Percentiles rank a stretch among this genome's conserved stretches.
phyloP scores from a whole-genome alignment of 2,888 invertebrate genomes.

The Aphidius colemani region DNA sequence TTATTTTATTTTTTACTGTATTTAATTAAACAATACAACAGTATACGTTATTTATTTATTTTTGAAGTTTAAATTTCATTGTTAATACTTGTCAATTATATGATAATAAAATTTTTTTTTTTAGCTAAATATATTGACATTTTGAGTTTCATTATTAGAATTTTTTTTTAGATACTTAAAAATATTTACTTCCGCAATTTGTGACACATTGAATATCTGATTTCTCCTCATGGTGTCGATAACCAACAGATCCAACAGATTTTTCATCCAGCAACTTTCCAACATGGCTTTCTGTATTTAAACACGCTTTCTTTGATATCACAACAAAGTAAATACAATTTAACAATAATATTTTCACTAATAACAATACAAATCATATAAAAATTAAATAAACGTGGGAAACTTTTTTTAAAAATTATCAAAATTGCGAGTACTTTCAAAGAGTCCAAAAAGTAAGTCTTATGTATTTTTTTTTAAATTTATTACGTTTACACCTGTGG shows the following conservation, averaged over 20 bases:
- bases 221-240: conserved; percentile 23
- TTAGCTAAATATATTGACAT: no score
- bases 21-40: no score
- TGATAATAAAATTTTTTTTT: no score
- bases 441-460: conserved; percentile 13
- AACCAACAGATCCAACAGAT: conserved; percentile 16
- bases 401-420: background rate
- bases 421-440: conserved; percentile 9
- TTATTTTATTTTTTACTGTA: no score
- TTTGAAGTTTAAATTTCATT: no score
- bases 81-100: no score
- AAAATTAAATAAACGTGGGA: background rate
- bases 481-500: background rate
- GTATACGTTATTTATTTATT: no score
- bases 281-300: conserved; percentile 14
- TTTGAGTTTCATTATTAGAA: no score
- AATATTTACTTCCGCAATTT: conserved; percentile 8
- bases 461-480: background rate
- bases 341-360: background rate
- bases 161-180: no score
- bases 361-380: no score
- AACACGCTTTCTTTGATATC: conserved; percentile 3
- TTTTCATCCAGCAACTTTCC: conserved; percentile 24
- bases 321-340: background rate
- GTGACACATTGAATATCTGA: conserved; percentile 19